phyloP scores from a whole-genome alignment of 2,888 invertebrate species.

The Phragmatobia fuliginosa region DNA sequence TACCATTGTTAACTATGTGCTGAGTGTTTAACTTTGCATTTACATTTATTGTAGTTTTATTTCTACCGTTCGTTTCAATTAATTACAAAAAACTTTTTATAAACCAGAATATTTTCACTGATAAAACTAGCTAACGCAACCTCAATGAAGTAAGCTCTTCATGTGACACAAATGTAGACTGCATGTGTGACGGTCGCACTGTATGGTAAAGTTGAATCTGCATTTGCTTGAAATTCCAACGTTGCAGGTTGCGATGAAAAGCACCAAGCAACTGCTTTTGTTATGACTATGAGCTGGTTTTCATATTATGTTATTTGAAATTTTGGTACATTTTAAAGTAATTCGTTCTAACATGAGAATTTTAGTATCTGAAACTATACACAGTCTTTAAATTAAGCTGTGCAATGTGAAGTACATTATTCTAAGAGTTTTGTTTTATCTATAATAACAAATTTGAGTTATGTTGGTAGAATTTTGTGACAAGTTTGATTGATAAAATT shows the following conservation, averaged over 20 bases:
- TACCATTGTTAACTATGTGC: too few relatives aligned
- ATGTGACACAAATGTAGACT: conserved; percentile 30
- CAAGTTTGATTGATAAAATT: not conserved
- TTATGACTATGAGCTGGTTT: conserved; percentile 42
- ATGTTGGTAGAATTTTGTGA: not conserved
- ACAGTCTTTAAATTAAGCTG: conserved; percentile 7
- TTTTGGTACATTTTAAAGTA: conserved; percentile 27
- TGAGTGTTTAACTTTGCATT: too few relatives aligned
- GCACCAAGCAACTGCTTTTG: conserved; percentile 33
- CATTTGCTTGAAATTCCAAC: conserved; percentile 28
- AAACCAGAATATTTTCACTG: conserved; percentile 15
- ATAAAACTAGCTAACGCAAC: conserved; percentile 28
- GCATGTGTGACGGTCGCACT: conserved; percentile 27
- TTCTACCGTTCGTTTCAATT: not conserved
- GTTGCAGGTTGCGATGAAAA: conserved; percentile 23
- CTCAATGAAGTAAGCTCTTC: conserved; percentile 42
- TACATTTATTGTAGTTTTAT: not conserved
- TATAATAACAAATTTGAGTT: not conserved
- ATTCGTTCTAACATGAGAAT: conserved; percentile 34
- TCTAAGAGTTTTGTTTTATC: not conserved
- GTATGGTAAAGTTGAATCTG: conserved; percentile 30
- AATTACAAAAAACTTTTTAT: conserved; percentile 16
- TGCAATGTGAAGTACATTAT: not conserved
- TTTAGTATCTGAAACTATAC: conserved; percentile 25
- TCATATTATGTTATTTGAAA: conserved; percentile 21